Percentiles rank a stretch among this genome's conserved stretches.
phyloP scores from a whole-genome alignment of 2,113 vertebrate species.

The Archocentrus centrarchus region DNA sequence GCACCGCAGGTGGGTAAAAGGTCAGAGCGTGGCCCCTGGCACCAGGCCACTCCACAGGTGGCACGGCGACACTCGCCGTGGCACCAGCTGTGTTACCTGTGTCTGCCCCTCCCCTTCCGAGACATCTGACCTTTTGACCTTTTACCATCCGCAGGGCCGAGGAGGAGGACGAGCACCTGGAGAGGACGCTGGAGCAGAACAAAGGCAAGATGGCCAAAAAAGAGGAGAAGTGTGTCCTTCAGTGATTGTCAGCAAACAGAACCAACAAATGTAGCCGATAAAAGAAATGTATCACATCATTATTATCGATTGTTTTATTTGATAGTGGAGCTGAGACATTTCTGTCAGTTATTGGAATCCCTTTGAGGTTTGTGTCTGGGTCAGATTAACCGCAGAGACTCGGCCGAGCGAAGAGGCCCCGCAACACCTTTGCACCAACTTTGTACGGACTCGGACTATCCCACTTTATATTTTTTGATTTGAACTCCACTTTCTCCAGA shows the following conservation, averaged over 20 bases:
- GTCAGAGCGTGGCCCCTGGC: slow-evolving; percentile 50
- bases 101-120: not conserved
- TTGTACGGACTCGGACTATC: slow-evolving; percentile 58
- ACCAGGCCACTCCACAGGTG: slow-evolving; percentile 44
- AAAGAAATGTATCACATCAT: slow-evolving; percentile 60
- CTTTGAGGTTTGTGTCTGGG: slow-evolving; percentile 38
- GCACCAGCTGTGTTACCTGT: slow-evolving; percentile 42
- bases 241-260: slow-evolving; percentile 81
- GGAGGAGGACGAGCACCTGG: slow-evolving; percentile 98
- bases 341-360: slow-evolving; percentile 41
- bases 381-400: slow-evolving; percentile 46
- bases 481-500: slow-evolving; percentile 44
- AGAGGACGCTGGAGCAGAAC: slow-evolving; percentile 98
- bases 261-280: slow-evolving; percentile 69
- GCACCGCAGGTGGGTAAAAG: slow-evolving; percentile 51
- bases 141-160: slow-evolving; percentile 86
- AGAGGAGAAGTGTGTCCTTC: slow-evolving; percentile 96
- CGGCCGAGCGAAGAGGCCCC: not conserved
- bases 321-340: slow-evolving; percentile 51
- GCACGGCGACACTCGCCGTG: slow-evolving; percentile 4
- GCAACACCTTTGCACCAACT: slow-evolving; percentile 46
- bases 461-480: slow-evolving; percentile 42
- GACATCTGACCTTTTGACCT: slow-evolving; percentile 67
- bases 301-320: slow-evolving; percentile 46
- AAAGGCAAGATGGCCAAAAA: slow-evolving; percentile 99